These are phyloP conservation scores for Oxyteleia sp. DNA, from an alignment of 2,888 invertebrate species.

Conservation along the genomic window DNA sequence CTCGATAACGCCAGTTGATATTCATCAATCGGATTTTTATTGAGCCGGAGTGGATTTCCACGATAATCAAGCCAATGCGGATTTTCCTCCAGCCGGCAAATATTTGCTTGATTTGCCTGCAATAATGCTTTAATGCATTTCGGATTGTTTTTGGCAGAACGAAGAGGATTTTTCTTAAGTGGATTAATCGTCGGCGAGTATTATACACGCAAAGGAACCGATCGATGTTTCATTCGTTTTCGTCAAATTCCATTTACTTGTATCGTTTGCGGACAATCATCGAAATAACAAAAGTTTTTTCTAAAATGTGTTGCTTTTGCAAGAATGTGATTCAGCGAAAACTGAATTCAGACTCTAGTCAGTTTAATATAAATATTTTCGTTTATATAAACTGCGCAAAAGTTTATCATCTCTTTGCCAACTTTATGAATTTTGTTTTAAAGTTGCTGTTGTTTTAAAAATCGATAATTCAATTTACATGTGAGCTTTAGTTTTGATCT, in stretches of 20 bases:
- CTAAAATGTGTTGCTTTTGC: background rate
- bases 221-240: background rate
- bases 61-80: constrained; percentile 42
- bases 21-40: constrained; percentile 65
- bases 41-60: constrained; percentile 45
- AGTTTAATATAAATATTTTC: too few species aligned
- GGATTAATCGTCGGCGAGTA: background rate
- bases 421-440: too few species aligned
- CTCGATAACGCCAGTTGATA: constrained; percentile 51
- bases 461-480: too few species aligned
- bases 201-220: background rate
- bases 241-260: background rate
- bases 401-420: too few species aligned
- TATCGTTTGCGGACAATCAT: background rate
- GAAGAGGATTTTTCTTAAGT: constrained; percentile 14
- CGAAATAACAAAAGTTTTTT: background rate
- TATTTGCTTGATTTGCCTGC: constrained; percentile 44
- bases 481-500: too few species aligned
- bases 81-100: constrained; percentile 40
- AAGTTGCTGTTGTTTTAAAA: too few species aligned
- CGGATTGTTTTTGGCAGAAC: constrained; percentile 13
- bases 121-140: constrained; percentile 30
- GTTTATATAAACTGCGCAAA: too few species aligned
- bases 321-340: too few species aligned
- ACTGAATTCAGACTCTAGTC: too few species aligned